These are phyloP conservation scores for Mya arenaria DNA, from an alignment of 1,140 invertebrate species.

Conservation along the genomic window DNA sequence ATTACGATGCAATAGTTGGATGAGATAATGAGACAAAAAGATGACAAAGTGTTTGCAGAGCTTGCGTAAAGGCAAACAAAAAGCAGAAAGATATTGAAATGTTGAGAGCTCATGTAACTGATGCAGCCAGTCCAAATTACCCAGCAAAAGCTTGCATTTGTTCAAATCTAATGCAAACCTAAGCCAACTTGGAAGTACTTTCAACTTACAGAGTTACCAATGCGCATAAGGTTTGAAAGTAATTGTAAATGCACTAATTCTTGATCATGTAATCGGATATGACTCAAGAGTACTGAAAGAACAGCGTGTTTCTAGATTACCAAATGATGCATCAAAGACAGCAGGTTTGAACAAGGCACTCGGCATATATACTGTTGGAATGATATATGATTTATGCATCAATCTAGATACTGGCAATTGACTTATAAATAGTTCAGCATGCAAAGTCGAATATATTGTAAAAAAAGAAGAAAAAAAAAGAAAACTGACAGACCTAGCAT, in stretches of 20 bases:
- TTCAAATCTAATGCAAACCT: not conserved
- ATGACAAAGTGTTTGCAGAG: conserved; percentile 58
- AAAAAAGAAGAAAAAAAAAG: conserved; percentile 9
- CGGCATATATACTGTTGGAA: too few species aligned
- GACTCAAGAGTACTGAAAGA: not conserved
- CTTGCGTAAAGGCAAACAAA: conserved; percentile 38
- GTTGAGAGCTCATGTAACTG: not conserved
- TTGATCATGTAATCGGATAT: not conserved
- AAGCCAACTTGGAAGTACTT: not conserved
- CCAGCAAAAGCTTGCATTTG: not conserved
- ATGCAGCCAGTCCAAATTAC: not conserved
- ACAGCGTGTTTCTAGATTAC: not conserved
- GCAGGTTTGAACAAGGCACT: not conserved
- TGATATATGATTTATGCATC: too few species aligned
- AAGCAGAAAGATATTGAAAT: conserved; percentile 32
- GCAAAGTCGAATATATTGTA: conserved; percentile 9
- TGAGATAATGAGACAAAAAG: conserved; percentile 67
- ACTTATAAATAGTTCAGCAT: conserved; percentile 25
- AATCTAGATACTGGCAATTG: conserved; percentile 21
- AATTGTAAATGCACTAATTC: not conserved
- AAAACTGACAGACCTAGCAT: conserved; percentile 6
- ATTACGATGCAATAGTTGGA: conserved; percentile 60
- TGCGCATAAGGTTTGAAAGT: not conserved
- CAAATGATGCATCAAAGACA: not conserved
- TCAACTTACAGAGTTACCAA: not conserved